A percentile compares a stretch with the other conserved stretches of the same genome.
phyloP scores from a whole-genome alignment of 2,888 invertebrate species.

The Epirrhoe tristata region DNA sequence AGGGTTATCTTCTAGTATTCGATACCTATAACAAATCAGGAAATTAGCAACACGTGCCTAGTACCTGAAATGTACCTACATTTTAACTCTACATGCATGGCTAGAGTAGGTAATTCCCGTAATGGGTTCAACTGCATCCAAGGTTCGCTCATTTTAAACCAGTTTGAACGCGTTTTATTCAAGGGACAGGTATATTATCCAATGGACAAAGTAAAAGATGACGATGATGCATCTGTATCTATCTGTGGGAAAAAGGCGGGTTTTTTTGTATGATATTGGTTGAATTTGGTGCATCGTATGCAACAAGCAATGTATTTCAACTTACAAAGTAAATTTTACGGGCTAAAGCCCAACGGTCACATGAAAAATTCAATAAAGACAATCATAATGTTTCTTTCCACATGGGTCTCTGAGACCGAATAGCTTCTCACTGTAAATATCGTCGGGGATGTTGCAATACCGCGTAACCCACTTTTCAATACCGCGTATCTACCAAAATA shows the following conservation, averaged over 20 bases:
- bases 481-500: too few species aligned
- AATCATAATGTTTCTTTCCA: conserved; percentile 30
- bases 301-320: conserved; percentile 6
- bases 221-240: too few species aligned
- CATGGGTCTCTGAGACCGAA: conserved; percentile 16
- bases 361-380: conserved; percentile 38
- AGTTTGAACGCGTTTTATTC: conserved; percentile 16
- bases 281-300: background rate
- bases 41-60: background rate
- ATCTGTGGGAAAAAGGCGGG: background rate
- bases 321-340: conserved; percentile 31
- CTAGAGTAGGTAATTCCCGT: background rate
- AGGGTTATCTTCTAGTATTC: background rate
- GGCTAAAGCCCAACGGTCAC: conserved; percentile 23
- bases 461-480: too few species aligned
- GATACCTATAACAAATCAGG: background rate
- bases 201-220: too few species aligned
- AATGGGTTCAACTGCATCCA: conserved; percentile 7
- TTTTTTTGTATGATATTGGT: background rate
- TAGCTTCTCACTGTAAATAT: conserved; percentile 1
- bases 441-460: too few species aligned
- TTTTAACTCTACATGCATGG: background rate
- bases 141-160: conserved; percentile 17
- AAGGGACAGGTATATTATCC: background rate
- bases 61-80: background rate